Percentiles rank a stretch among this genome's conserved stretches.
phyloP scores from a whole-genome alignment of 2,888 invertebrate genomes.

The Sarcophaga caerulescens region DNA sequence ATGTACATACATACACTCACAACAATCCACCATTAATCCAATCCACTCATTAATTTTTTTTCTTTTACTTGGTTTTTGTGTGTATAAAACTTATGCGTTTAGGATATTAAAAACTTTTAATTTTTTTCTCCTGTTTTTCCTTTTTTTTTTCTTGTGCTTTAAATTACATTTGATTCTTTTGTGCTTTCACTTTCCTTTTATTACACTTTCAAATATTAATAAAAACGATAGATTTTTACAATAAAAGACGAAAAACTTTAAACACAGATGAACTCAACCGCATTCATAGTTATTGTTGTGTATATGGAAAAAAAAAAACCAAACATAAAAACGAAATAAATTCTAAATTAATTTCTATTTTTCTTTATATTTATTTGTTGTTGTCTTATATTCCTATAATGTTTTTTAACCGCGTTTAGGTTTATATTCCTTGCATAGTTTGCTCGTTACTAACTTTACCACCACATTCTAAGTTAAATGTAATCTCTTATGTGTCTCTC shows the following conservation, averaged over 20 bases:
- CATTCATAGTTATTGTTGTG: no score
- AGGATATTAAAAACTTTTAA: not conserved
- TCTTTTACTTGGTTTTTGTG: not conserved
- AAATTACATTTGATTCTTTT: not conserved
- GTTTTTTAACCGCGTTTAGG: conserved; percentile 25
- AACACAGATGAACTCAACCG: no score
- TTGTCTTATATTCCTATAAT: not conserved
- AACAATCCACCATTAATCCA: no score
- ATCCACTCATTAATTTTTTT: no score
- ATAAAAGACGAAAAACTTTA: no score
- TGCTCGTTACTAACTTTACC: conserved; percentile 50
- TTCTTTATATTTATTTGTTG: conserved; percentile 6
- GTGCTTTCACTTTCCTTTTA: not conserved
- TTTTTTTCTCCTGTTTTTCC: not conserved
- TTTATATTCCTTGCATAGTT: conserved; percentile 34
- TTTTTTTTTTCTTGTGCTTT: not conserved
- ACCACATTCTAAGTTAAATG: conserved; percentile 31
- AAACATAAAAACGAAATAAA: no score
- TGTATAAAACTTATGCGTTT: not conserved
- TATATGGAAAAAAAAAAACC: no score
- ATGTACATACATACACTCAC: not conserved
- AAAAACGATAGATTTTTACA: not conserved
- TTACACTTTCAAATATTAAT: not conserved
- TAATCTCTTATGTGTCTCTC: conserved; percentile 1
- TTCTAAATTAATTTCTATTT: not conserved